Conservation (phyloP, 37 sponge, comb jelly and placozoan species). For the Spongilla lacustris region DNA sequence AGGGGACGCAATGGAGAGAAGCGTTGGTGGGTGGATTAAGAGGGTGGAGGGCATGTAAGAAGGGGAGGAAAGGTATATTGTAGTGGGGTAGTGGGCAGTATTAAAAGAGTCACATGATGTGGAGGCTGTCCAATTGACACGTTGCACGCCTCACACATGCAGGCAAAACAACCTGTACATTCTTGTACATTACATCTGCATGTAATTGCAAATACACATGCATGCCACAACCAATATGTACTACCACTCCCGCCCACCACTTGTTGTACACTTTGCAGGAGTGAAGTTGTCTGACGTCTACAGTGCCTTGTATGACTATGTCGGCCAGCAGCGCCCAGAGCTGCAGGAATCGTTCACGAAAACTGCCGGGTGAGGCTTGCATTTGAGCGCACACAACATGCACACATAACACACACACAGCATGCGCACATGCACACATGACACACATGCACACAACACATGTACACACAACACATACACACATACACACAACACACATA, state of each 20-base stretch:
- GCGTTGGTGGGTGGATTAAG: background rate
- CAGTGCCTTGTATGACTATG: constrained; percentile 37
- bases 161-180: no score
- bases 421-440: background rate
- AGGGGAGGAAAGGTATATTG: background rate
- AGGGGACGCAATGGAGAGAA: background rate
- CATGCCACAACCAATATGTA: background rate
- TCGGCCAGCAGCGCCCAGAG: constrained; percentile 68
- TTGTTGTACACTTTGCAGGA: constrained; percentile 25
- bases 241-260: background rate
- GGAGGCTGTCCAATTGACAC: no score
- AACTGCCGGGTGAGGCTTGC: constrained; percentile 72
- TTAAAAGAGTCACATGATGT: background rate
- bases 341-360: constrained; percentile 72
- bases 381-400: background rate
- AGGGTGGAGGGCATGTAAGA: background rate
- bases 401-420: constrained; percentile 2
- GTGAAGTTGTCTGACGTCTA: constrained; percentile 80
- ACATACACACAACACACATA: background rate
- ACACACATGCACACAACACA: background rate
- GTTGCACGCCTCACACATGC: no score
- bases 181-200: no score
- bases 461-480: background rate
- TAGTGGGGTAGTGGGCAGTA: no score
- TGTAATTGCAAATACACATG: no score